Evolutionary conservation across 1,140 invertebrate species (phyloP), one percentile per base, ranked within the genome.

Genomic region (Drosophila yakuba): DNA sequence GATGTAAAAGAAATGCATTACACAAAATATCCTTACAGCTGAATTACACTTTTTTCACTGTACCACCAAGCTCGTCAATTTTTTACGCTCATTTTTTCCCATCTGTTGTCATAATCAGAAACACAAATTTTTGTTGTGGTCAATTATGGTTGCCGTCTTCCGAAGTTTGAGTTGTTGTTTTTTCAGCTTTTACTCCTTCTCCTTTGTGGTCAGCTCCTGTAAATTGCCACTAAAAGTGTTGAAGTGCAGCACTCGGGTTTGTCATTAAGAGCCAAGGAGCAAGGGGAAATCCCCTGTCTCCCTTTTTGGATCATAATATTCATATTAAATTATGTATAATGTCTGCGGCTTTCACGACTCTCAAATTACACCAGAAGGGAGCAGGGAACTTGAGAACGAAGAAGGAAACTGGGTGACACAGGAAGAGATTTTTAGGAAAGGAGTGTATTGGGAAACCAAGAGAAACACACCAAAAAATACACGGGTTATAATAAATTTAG

Each of bases 211-310:
- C 77, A 89, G 77, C 84, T 89, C 77, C 84, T 89, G 84, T 89
- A 89, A 89, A 89, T 89, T 89, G 84, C 85, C 84, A 84, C 77
- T 89, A 89, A 89, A 83, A 89, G 84, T 89, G 84, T 88, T 88
- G 84, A 88, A 83, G 76, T 80, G 79, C 72, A 74, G 83, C 84
- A 83, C 78, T 88, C 68, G 62, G 72, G 41, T 77, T 84, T 78
- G 76, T 89, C 84, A 84, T 88, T 88, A 89, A 66, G 79, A 44
- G 47, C 43, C 7, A 38, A 39, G 12, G 51, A 32, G 59, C 35
- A 12, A 32, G 55, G 38, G 35, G 38, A 32, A 39, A 14, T 17
- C n/a, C 45, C n/a, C 32, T 15, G 28, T 10, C 20, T 20, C 20
- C 47, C 28, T 51, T 73, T 55, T 80, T 59, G 54, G 64, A 68